Percentiles rank a stretch among this genome's conserved stretches.
Conservation (phyloP, 2,797 vertebrate genomes). For the Tachyglossus aculeatus region DNA sequence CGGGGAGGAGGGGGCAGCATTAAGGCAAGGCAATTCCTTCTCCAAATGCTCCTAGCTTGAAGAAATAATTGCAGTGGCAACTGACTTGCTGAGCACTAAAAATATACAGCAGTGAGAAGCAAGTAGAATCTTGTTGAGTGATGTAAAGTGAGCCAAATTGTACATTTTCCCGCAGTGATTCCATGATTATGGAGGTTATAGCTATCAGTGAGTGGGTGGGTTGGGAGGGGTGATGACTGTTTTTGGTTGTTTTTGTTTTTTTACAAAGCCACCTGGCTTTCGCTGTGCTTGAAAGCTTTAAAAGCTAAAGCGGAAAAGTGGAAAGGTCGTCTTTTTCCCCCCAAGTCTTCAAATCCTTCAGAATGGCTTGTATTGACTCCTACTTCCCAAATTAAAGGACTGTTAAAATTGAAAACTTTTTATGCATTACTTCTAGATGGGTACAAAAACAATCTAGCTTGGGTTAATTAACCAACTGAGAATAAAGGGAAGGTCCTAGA, state of each 20-base stretch:
- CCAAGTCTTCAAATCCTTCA: slow-evolving; percentile 62
- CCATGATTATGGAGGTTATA: slow-evolving; percentile 51
- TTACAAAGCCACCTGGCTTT: slow-evolving; percentile 56
- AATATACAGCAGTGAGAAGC: slow-evolving; percentile 15
- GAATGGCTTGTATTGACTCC: slow-evolving; percentile 74
- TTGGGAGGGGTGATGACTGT: slow-evolving; percentile 35
- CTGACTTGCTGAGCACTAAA: slow-evolving; percentile 54
- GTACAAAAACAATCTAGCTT: slow-evolving; percentile 56
- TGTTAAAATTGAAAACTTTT: slow-evolving; percentile 72
- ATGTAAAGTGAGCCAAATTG: slow-evolving; percentile 63
- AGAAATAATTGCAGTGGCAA: slow-evolving; percentile 40
- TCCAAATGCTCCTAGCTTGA: slow-evolving; percentile 49
- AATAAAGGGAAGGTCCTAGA: slow-evolving; percentile 23
- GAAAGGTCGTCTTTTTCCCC: slow-evolving; percentile 68
- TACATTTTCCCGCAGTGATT: slow-evolving; percentile 65
- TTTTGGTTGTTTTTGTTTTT: slow-evolving; percentile 51
- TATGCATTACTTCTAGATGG: slow-evolving; percentile 63
- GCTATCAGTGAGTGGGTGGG: slow-evolving; percentile 41
- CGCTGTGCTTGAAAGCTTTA: slow-evolving; percentile 69
- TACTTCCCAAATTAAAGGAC: slow-evolving; percentile 76
- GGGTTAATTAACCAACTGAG: slow-evolving; percentile 42
- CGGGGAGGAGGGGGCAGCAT: slow-evolving; percentile 60
- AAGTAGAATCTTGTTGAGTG: slow-evolving; percentile 56
- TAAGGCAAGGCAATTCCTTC: slow-evolving; percentile 59
- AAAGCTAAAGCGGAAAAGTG: slow-evolving; percentile 68